phyloP scores from a whole-genome alignment of 2,797 vertebrate genomes.

The Novumbra hubbsi region DNA sequence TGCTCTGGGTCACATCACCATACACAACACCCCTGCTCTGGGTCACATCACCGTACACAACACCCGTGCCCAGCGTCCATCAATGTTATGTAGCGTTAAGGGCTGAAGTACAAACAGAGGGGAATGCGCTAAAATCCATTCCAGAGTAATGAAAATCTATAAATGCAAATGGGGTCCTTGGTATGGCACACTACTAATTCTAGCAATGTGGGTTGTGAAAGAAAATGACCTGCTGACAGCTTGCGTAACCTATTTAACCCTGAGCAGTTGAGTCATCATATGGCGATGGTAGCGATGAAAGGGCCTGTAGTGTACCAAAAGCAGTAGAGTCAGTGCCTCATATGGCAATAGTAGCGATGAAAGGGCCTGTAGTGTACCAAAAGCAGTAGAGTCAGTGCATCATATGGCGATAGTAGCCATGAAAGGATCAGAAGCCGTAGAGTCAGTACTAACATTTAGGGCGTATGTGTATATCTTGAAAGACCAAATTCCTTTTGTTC shows the following conservation, averaged over 20 bases:
- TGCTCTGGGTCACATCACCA: too few relatives aligned
- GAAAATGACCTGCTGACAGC: slow-evolving; percentile 13
- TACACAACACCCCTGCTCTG: too few relatives aligned
- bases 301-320: background rate
- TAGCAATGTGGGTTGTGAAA: slow-evolving; percentile 27
- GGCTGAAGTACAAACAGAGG: background rate
- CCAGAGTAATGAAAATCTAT: slow-evolving; percentile 14
- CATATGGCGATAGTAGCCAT: slow-evolving; percentile 17
- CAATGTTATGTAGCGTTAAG: background rate
- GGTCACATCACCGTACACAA: too few relatives aligned
- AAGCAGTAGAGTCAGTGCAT: slow-evolving; percentile 3
- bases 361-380: background rate
- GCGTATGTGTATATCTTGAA: slow-evolving; percentile 2
- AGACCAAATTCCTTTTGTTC: background rate
- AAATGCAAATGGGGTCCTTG: slow-evolving; percentile 28
- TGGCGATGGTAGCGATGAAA: slow-evolving; percentile 8
- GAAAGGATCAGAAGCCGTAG: background rate
- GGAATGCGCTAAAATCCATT: background rate
- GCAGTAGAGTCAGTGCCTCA: slow-evolving; percentile 14
- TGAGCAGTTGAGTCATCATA: slow-evolving; percentile 28
- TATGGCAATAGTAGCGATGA: slow-evolving; percentile 9
- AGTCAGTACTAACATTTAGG: background rate
- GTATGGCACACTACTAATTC: slow-evolving; percentile 23
- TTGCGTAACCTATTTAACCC: slow-evolving; percentile 32
- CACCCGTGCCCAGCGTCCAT: background rate